phyloP scores from a whole-genome alignment of 2,797 vertebrate genomes.

The Karalla daura region DNA sequence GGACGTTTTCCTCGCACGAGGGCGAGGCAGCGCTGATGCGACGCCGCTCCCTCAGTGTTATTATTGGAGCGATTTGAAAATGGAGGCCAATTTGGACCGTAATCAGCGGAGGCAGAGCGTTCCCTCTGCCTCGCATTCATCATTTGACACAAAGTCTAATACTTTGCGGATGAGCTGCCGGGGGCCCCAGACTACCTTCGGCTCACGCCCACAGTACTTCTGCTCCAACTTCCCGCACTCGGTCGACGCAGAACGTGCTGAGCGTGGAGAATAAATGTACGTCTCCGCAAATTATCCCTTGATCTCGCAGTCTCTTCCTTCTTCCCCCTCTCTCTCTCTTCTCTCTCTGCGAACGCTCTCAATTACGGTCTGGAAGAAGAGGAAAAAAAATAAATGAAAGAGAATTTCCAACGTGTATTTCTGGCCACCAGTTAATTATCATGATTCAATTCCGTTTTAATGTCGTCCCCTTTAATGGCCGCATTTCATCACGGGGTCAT shows the following conservation, averaged over 20 bases:
- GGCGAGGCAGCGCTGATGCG: slow-evolving; percentile 9
- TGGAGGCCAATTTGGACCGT: slow-evolving; percentile 42
- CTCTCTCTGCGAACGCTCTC: slow-evolving; percentile 32
- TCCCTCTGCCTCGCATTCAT: slow-evolving; percentile 22
- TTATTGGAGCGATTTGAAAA: slow-evolving; percentile 49
- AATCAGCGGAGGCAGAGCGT: slow-evolving; percentile 13
- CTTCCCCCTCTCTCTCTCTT: background rate
- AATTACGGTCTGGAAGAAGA: slow-evolving; percentile 3
- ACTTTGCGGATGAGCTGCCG: slow-evolving; percentile 31
- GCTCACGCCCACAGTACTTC: background rate
- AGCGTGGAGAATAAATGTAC: slow-evolving; percentile 25
- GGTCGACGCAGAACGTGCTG: slow-evolving; percentile 9
- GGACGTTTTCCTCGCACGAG: slow-evolving; percentile 16
- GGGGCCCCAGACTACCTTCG: slow-evolving; percentile 23
- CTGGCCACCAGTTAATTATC: background rate
- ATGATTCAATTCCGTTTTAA: slow-evolving; percentile 11
- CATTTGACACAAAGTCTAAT: slow-evolving; percentile 28
- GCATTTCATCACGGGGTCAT: slow-evolving; percentile 5
- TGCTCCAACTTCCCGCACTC: background rate
- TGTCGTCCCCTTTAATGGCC: background rate
- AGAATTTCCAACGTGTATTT: background rate
- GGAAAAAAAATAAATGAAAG: slow-evolving; percentile 6
- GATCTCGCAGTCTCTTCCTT: background rate
- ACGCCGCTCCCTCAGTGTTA: background rate
- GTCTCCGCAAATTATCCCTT: slow-evolving; percentile 31